Evolutionary conservation across 2,113 vertebrate genomes (phyloP), one percentile per base, ranked within the genome.

Genomic region (Hippocampus abdominalis): DNA sequence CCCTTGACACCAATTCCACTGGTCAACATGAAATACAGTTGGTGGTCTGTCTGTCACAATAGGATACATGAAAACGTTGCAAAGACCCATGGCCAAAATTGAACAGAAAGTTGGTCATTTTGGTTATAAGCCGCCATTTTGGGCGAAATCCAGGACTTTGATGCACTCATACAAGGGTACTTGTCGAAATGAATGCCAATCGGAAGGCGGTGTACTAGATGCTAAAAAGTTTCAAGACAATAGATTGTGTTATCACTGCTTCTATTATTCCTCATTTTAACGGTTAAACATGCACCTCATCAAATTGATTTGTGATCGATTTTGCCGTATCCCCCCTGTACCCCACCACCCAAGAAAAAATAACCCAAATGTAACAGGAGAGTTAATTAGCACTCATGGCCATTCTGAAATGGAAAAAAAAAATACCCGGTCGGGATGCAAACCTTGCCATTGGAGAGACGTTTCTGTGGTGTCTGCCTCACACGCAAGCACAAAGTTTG

Each of bases 401-500:
- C 21, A n/a, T 56, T 56, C 53, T 56, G n/a, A 25, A 25, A 57
- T 73, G 64, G 70, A 74, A n/a, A 53, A 53, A 18, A 49, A 20
- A 49, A 75, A 75, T 1, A 2, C 69, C 66, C 71, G 25, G 53
- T 74, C 8, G 61, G 72, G 75, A 57, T 48, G 1, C 64, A 57
- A 72, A 82, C 72, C 51, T 85, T 51, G 66, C 79, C 84, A 80
- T 36, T 29, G 72, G 53, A 62, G 70, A 70, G 66, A 73, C 53
- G 66, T 78, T 67, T 83, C 66, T 36, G 10, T 13, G 54, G 73
- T 59, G 61, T 69, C 73, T 68, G 74, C 69, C 68, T 75, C 42
- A 53, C 63, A 82, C 70, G 68, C 68, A 65, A 70, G 84, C 40
- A 78, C 66, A 81, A 83, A 82, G 57, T 86, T 77, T 63, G 81